Evolutionary conservation across 2,113 vertebrate genomes (phyloP).

Genomic region (Boulengeromyrus knoepffleri): DNA sequence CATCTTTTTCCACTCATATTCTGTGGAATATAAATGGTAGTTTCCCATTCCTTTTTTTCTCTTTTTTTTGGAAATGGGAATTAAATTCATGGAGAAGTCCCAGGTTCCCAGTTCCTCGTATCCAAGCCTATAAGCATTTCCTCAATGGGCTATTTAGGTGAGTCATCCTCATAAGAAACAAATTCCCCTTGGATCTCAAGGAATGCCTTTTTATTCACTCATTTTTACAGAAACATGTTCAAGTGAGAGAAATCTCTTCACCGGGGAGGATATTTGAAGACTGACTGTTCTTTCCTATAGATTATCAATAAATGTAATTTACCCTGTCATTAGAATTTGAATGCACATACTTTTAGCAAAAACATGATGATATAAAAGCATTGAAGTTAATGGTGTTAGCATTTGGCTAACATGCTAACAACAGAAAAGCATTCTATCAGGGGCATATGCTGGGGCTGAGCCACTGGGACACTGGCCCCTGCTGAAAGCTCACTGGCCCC

Average conservation of each 20-base stretch:
- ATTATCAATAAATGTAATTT: not conserved
- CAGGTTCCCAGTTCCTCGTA: not conserved
- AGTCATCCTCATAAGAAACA: not conserved
- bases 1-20: not conserved
- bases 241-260: not conserved
- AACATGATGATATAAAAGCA: not conserved
- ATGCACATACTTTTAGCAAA: not conserved
- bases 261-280: not conserved
- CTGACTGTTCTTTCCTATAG: not conserved
- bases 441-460: not conserved
- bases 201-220: not conserved
- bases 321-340: not conserved
- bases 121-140: not conserved
- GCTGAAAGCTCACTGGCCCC: not conserved
- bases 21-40: constrained; percentile 1
- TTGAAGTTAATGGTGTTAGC: not conserved
- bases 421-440: not conserved
- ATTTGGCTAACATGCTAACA: not conserved
- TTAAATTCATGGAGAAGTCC: not conserved
- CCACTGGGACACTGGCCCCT: not conserved
- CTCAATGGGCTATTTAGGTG: not conserved
- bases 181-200: not conserved
- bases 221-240: not conserved
- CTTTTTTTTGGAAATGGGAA: not conserved
- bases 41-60: not conserved